A percentile compares a stretch with the other conserved stretches of the same genome.
phyloP scores from a whole-genome alignment of 2,888 invertebrate species.

The Dynastes tityus region DNA sequence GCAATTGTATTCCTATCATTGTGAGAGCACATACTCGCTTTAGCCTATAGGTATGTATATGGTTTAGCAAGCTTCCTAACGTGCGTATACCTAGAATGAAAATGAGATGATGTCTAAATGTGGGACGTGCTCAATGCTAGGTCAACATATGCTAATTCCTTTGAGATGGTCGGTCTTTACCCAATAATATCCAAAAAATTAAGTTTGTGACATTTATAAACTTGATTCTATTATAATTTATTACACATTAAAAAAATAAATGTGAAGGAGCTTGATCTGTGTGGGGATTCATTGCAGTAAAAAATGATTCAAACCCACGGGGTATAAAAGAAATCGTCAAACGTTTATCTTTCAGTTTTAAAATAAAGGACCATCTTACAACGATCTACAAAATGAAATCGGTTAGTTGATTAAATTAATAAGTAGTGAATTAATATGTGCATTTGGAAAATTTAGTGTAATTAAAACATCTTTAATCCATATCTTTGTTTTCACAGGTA shows the following conservation, averaged over 20 bases:
- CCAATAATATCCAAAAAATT: conserved; percentile 8
- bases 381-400: conserved; percentile 48
- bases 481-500: conserved; percentile 50
- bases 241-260: conserved; percentile 29
- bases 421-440: conserved; percentile 11
- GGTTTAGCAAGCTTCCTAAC: conserved; percentile 15
- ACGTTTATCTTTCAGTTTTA: conserved; percentile 23
- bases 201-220: conserved; percentile 44
- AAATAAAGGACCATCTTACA: conserved; percentile 17
- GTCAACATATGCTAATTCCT: conserved; percentile 41
- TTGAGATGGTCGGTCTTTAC: conserved; percentile 9
- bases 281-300: conserved; percentile 16
- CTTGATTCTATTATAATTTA: conserved; percentile 38
- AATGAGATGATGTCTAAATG: conserved; percentile 31
- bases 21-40: no score
- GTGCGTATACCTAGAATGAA: conserved; percentile 8
- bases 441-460: conserved; percentile 2
- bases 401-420: conserved; percentile 36
- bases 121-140: conserved; percentile 40
- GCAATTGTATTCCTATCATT: no score
- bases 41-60: not conserved
- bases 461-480: not conserved
- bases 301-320: conserved; percentile 6
- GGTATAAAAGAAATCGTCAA: conserved; percentile 47
- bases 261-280: conserved; percentile 28